Conservation (phyloP, 2,797 vertebrate species). For the Micropoecilia bifurca region DNA sequence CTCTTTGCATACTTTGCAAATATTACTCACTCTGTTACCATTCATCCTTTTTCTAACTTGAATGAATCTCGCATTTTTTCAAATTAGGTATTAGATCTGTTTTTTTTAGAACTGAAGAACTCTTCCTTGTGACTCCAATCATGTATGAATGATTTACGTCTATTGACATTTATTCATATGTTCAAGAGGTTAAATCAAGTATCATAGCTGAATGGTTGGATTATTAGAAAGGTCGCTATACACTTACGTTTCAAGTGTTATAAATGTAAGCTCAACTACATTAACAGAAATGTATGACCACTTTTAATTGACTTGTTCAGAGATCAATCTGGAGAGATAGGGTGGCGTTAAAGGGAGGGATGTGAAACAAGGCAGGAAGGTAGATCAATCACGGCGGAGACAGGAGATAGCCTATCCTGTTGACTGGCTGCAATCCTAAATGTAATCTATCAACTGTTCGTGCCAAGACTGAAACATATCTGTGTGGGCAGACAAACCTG, state of each 20-base stretch:
- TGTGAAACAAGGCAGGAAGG: slow-evolving; percentile 47
- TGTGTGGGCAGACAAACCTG: slow-evolving; percentile 43
- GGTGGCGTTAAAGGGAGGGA: slow-evolving; percentile 43
- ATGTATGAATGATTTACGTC: slow-evolving; percentile 27
- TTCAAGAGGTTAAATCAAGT: slow-evolving; percentile 22
- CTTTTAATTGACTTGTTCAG: slow-evolving; percentile 32
- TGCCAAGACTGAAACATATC: slow-evolving; percentile 56
- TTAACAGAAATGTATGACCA: slow-evolving; percentile 6
- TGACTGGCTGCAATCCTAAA: slow-evolving; percentile 68
- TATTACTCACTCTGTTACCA: slow-evolving; percentile 41
- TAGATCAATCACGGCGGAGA: slow-evolving; percentile 71
- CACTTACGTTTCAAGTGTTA: background rate
- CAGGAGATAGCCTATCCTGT: slow-evolving; percentile 57
- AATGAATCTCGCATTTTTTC: slow-evolving; percentile 10
- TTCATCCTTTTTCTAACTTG: slow-evolving; percentile 15
- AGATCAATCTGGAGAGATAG: slow-evolving; percentile 67
- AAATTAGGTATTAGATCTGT: slow-evolving; percentile 13
- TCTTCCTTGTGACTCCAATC: slow-evolving; percentile 28
- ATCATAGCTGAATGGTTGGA: slow-evolving; percentile 19
- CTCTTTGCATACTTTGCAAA: slow-evolving; percentile 47
- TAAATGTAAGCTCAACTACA: slow-evolving; percentile 13
- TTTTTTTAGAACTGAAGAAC: slow-evolving; percentile 19
- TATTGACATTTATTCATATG: slow-evolving; percentile 13
- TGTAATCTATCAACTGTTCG: slow-evolving; percentile 73
- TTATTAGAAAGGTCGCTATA: slow-evolving; percentile 15